Conservation (phyloP, 2,797 vertebrate genomes). For the Gymnoscopelus microlampas region DNA sequence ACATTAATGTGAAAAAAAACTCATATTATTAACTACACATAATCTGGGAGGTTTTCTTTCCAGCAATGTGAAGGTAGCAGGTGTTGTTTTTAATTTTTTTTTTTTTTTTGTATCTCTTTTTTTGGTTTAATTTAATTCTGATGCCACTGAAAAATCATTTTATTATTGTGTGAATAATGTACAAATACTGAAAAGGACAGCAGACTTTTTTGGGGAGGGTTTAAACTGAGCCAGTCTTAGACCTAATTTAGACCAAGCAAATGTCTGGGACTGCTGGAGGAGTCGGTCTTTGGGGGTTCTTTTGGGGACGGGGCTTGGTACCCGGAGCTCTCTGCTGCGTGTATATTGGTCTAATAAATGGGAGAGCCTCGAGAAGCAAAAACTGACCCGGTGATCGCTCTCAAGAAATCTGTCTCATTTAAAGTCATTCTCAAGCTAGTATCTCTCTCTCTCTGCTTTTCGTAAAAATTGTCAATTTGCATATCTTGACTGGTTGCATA, state of each 20-base stretch:
- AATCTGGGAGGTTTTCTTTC: conserved; percentile 48
- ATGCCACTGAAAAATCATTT: conserved; percentile 82
- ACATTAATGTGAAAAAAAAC: conserved; percentile 57
- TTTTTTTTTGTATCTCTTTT: conserved; percentile 45
- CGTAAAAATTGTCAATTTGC: conserved; percentile 41
- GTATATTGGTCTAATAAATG: conserved; percentile 78
- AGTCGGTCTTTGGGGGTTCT: conserved; percentile 39
- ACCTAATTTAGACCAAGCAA: conserved; percentile 42
- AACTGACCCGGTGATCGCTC: conserved; percentile 51
- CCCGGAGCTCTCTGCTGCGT: conserved; percentile 76
- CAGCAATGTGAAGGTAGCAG: conserved; percentile 81
- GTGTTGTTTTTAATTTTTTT: conserved; percentile 59
- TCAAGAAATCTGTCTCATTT: conserved; percentile 56
- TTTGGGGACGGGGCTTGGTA: conserved; percentile 44
- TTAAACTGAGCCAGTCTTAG: conserved; percentile 82
- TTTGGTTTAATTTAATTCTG: conserved; percentile 79
- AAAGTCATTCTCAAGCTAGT: conserved; percentile 40
- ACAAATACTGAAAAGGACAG: conserved; percentile 79
- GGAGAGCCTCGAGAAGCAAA: conserved; percentile 61
- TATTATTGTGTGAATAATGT: conserved; percentile 86
- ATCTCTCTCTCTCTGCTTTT: too few species aligned
- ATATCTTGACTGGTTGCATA: conserved; percentile 60
- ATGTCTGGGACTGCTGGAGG: conserved; percentile 55
- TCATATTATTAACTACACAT: conserved; percentile 40
- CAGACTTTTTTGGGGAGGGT: conserved; percentile 59